Base-by-base conservation (phyloP, 2,113 vertebrate species). In the Bubo scandiacus region DNA sequence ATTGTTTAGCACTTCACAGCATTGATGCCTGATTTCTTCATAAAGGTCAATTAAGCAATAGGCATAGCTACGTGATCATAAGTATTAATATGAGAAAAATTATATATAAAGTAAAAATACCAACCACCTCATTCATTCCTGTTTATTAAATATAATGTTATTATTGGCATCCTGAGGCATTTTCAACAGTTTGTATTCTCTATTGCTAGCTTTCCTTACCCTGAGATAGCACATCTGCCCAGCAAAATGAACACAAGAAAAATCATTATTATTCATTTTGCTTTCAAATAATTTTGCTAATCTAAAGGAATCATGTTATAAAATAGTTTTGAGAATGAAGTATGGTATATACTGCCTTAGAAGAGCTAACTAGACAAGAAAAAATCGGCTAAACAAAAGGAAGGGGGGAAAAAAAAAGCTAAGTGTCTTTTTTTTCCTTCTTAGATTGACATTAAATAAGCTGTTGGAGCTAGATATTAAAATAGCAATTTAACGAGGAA, bases 371-470 rank as follows among this genome's bases (percentile, higher is more conserved):
- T 42, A 38, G 45, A 70, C 6, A 1, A 5, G 30, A 75, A 92
- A 92, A 74, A 81, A 58, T 6, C 3, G 16, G 23, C 18, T 59
- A 57, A 63, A 72, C 7, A 7, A 43, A 86, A 45, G 36, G 1
- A 11, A 27, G 7, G 40, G 23, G 3, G 0, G 0, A 0, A 5
- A 32, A 17, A 47, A 47, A 38, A 45, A 66, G 20, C 17, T 42
- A 71, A 36, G 18, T 30, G 18, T 40, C 26, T 63, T 21, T 10
- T 51, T 65, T 38, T 30, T 25, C 5, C 30, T 38, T 47, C 26
- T 68, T 22, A 72, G 15, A 43, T 17, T 59, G 32, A 74, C 36
- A 62, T 43, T 23, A 89, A 74, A 47, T 32, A 68, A 81, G 59
- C 20, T 72, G 75, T 70, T 54, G 22, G 23, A 86, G 49, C 9